Conservation (phyloP, 2,113 vertebrate species). For the Alligator sinensis region DNA sequence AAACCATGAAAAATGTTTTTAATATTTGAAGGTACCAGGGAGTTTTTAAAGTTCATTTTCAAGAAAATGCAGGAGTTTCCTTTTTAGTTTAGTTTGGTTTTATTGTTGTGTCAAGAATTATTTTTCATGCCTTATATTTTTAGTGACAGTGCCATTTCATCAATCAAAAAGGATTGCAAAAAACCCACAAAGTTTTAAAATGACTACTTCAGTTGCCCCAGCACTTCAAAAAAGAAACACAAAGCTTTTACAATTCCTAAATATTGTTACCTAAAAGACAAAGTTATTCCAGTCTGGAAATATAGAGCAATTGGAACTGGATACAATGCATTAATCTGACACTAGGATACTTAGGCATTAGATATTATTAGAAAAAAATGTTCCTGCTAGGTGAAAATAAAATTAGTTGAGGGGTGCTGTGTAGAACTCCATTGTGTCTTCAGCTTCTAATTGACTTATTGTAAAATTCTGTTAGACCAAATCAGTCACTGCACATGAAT, state of each 20-base stretch:
- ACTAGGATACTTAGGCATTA: neutral
- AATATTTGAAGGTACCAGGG: neutral
- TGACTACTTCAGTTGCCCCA: neutral
- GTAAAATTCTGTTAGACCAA: neutral
- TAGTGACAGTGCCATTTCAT: neutral
- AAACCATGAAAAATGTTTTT: neutral
- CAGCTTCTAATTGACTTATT: neutral
- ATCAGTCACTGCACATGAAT: neutral
- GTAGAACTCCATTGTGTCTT: neutral
- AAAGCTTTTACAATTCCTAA: neutral
- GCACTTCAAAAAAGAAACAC: neutral
- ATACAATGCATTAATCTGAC: neutral
- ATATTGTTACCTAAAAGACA: neutral
- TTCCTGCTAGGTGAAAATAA: neutral
- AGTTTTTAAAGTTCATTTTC: neutral
- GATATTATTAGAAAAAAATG: neutral
- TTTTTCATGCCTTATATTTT: neutral
- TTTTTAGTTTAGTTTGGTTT: neutral
- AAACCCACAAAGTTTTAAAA: neutral
- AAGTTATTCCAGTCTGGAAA: neutral
- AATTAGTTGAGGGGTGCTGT: neutral
- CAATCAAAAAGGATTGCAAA: neutral
- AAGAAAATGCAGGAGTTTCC: neutral
- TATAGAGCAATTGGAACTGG: fast-evolving
- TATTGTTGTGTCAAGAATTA: neutral